Percentiles rank a stretch among this genome's conserved stretches.
phyloP scores from a whole-genome alignment of 2,888 invertebrate genomes.

The Hypena proboscidalis region DNA sequence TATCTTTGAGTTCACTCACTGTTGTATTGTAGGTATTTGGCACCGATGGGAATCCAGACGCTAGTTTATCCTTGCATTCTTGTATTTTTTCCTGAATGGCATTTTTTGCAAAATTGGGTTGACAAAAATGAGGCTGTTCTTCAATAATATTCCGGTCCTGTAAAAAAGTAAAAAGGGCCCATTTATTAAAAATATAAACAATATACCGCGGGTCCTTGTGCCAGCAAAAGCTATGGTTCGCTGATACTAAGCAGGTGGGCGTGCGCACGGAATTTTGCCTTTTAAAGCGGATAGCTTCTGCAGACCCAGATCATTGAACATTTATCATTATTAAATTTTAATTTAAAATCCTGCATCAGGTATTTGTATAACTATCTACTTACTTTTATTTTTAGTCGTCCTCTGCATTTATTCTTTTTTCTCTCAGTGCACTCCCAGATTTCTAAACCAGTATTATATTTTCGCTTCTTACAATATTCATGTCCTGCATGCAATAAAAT shows the following conservation, averaged over 20 bases:
- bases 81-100: constrained; percentile 9
- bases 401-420: not conserved
- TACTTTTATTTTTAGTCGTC: not conserved
- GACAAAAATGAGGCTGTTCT: constrained; percentile 10
- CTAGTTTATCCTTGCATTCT: constrained; percentile 10
- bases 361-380: not conserved
- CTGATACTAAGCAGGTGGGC: too few species aligned
- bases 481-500: not conserved
- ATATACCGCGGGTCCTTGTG: not conserved
- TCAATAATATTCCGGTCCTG: constrained; percentile 7
- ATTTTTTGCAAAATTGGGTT: constrained; percentile 9
- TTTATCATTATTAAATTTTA: not conserved
- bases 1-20: constrained; percentile 12
- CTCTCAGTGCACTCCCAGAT: not conserved
- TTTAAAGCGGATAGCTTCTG: too few species aligned
- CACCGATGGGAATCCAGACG: constrained; percentile 9
- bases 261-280: too few species aligned
- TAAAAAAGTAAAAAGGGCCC: not conserved
- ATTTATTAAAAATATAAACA: not conserved
- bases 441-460: not conserved
- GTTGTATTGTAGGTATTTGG: constrained; percentile 10
- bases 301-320: not conserved
- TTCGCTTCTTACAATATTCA: not conserved
- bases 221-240: too few species aligned
- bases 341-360: not conserved